These are phyloP conservation scores for Heterochromis multidens DNA, from an alignment of 2,113 vertebrate species.

Conservation along the genomic window DNA sequence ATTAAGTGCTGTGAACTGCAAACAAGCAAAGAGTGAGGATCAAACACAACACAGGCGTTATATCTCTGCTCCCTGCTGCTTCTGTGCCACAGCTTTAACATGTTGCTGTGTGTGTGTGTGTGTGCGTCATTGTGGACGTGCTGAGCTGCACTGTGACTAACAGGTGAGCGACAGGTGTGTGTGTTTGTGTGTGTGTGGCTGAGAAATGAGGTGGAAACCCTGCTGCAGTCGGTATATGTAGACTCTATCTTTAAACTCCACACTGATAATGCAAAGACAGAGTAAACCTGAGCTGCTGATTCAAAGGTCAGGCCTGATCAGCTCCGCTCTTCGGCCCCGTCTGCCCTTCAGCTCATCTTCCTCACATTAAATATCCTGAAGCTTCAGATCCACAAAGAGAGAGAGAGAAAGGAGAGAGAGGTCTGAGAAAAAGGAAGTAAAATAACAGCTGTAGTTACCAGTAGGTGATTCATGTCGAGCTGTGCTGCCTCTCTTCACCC, in stretches of 20 bases:
- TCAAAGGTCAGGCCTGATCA: not conserved
- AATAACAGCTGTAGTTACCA: slow-evolving; percentile 57
- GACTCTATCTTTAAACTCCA: not conserved
- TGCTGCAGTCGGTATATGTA: not conserved
- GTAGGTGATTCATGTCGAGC: slow-evolving; percentile 61
- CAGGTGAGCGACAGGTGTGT: not conserved
- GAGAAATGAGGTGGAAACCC: not conserved
- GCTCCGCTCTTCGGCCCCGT: not conserved
- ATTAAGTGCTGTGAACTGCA: too few relatives aligned
- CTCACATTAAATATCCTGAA: not conserved
- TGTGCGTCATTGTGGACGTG: not conserved
- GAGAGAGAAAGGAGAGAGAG: not conserved
- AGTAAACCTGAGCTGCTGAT: not conserved
- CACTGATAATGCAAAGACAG: not conserved
- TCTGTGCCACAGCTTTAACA: too few relatives aligned
- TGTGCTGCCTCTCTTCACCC: slow-evolving; percentile 13
- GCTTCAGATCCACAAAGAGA: not conserved
- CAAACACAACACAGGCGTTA: not conserved
- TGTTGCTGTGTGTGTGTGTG: too few relatives aligned
- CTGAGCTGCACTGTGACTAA: not conserved
- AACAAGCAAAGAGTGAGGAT: too few relatives aligned
- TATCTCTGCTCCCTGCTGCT: too few relatives aligned
- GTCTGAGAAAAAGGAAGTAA: not conserved
- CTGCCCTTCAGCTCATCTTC: not conserved
- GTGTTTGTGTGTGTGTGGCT: not conserved